Conservation (phyloP, 92 coral and sea anemone genomes). For the Micromussa lordhowensis region DNA sequence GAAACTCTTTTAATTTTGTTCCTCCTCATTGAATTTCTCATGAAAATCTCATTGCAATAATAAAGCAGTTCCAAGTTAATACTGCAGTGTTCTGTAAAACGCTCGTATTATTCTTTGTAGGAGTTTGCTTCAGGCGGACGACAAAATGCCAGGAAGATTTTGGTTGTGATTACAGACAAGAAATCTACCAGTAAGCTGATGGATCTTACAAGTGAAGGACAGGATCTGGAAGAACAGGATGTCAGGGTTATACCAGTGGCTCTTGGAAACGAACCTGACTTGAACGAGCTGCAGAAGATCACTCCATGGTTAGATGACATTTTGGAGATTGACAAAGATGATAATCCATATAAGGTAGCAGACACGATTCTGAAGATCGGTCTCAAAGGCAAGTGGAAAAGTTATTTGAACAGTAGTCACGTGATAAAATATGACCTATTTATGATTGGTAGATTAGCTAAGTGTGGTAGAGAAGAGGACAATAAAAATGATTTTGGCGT, state of each 20-base stretch:
- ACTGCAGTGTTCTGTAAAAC: too few species aligned
- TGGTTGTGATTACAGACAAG: constrained; percentile 83
- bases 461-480: background rate
- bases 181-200: constrained; percentile 67
- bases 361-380: constrained; percentile 67
- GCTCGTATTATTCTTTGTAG: background rate
- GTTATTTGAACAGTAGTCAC: background rate
- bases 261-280: constrained; percentile 75
- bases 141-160: constrained; percentile 75
- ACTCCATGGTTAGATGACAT: constrained; percentile 74
- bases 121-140: constrained; percentile 38
- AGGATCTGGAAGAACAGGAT: constrained; percentile 69
- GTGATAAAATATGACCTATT: background rate
- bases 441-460: background rate
- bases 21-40: too few species aligned
- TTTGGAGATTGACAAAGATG: constrained; percentile 64
- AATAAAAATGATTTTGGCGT: background rate
- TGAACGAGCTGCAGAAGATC: constrained; percentile 65
- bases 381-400: constrained; percentile 40
- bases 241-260: constrained; percentile 87
- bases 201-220: constrained; percentile 62
- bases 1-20: too few species aligned
- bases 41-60: too few species aligned
- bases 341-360: constrained; percentile 70
- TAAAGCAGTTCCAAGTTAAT: too few species aligned